Conservation (phyloP, 2,888 invertebrate genomes). For the Mythimna ferrago region DNA sequence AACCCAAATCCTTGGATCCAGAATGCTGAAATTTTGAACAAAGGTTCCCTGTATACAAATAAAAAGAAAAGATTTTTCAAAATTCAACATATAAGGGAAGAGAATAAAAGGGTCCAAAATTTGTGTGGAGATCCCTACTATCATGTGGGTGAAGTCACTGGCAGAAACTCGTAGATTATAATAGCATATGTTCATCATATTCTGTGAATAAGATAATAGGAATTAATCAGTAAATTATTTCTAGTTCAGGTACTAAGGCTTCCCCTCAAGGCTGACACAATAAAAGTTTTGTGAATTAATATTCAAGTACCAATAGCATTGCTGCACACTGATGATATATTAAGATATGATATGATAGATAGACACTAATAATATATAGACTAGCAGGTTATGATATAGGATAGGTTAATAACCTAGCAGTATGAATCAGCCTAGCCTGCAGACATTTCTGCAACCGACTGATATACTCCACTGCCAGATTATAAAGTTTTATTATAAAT, state of each 20-base stretch:
- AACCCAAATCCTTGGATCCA: no score
- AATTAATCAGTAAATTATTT: not conserved
- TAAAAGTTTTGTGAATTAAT: slow-evolving; percentile 1
- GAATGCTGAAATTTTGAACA: no score
- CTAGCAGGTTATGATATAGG: slow-evolving; percentile 10
- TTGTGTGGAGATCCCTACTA: no score
- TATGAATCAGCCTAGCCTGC: slow-evolving; percentile 8
- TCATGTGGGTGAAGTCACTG: no score
- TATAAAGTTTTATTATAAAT: not conserved
- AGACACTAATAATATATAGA: not conserved
- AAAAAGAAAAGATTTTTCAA: no score
- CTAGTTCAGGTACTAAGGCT: not conserved
- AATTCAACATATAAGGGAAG: no score
- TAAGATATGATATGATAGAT: not conserved
- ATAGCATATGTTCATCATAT: not conserved
- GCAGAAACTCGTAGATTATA: not conserved
- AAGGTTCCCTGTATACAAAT: no score
- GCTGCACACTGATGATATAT: slow-evolving; percentile 3
- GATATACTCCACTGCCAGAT: not conserved
- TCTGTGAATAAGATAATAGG: no score
- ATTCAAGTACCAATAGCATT: slow-evolving; percentile 8
- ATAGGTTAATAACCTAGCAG: not conserved
- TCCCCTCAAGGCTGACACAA: not conserved
- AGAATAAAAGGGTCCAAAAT: no score
- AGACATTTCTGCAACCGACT: not conserved